Percentiles rank a stretch among this genome's conserved stretches.
Evolutionary conservation across 2,113 vertebrate species (phyloP).

Genomic region (Recurvirostra avosetta): DNA sequence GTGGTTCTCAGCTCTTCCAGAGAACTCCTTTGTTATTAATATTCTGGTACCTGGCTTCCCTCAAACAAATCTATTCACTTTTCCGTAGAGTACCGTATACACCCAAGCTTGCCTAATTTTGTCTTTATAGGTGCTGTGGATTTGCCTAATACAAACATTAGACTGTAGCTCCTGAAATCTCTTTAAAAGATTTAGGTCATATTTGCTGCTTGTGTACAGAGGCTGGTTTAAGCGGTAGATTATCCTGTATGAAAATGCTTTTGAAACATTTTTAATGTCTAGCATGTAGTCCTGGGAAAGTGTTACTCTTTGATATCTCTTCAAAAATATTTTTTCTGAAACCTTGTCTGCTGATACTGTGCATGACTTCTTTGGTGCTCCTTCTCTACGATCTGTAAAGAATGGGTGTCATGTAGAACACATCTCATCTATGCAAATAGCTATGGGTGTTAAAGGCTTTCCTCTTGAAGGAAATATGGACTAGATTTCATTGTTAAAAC

Average conservation of each 20-base stretch:
- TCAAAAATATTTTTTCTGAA: not conserved
- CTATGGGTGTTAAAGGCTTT: not conserved
- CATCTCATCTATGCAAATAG: not conserved
- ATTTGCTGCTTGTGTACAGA: not conserved
- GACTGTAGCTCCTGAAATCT: not conserved
- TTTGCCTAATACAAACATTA: not conserved
- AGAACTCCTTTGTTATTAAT: not conserved
- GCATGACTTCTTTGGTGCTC: not conserved
- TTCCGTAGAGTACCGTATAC: not conserved
- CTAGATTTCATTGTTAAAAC: not conserved
- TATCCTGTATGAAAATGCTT: not conserved
- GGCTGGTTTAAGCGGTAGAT: not conserved
- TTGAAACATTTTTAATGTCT: not conserved
- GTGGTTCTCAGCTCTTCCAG: not conserved
- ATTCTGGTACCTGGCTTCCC: not conserved
- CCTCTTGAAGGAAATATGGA: not conserved
- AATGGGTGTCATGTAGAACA: not conserved
- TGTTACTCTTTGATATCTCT: not conserved
- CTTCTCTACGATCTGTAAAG: not conserved
- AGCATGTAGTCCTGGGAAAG: not conserved
- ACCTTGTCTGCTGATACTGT: not conserved
- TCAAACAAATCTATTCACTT: not conserved
- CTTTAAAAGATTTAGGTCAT: not conserved
- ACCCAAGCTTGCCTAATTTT: not conserved
- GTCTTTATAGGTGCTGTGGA: not conserved